Conservation (phyloP, 2,797 vertebrate species). For the Silurus lanzhouensis region DNA sequence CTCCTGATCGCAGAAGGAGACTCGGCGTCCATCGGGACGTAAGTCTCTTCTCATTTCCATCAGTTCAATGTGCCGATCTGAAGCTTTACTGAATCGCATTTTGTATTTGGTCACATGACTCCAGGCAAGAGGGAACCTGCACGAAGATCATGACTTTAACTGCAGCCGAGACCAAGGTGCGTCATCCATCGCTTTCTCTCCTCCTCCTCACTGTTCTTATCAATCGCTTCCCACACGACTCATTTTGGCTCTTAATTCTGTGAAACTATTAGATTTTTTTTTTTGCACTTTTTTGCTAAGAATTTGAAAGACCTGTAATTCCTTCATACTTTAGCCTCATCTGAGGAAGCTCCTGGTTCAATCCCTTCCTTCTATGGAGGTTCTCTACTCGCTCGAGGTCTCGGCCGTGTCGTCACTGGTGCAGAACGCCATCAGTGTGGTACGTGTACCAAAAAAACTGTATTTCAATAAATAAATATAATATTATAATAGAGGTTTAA, state of each 20-base stretch:
- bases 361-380: slow-evolving; percentile 83
- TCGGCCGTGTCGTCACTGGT: slow-evolving; percentile 83
- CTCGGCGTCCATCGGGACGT: slow-evolving; percentile 76
- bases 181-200: not conserved
- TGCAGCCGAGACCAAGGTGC: slow-evolving; percentile 76
- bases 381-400: slow-evolving; percentile 87
- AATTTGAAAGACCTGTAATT: no score
- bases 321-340: slow-evolving; percentile 62
- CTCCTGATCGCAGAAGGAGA: slow-evolving; percentile 86
- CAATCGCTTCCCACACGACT: no score
- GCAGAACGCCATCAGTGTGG: slow-evolving; percentile 83
- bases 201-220: not conserved
- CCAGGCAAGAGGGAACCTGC: slow-evolving; percentile 81
- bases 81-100: not conserved
- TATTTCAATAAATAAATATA: no score
- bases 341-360: slow-evolving; percentile 84
- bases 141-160: slow-evolving; percentile 88
- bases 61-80: not conserved
- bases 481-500: not conserved
- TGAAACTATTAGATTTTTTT: not conserved
- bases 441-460: slow-evolving; percentile 53
- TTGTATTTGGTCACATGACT: not conserved
- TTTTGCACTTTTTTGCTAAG: no score
- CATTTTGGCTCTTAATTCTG: not conserved
- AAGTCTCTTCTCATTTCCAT: slow-evolving; percentile 49